phyloP scores from a whole-genome alignment of 2,888 invertebrate genomes.

The Epistrophe grossulariae region DNA sequence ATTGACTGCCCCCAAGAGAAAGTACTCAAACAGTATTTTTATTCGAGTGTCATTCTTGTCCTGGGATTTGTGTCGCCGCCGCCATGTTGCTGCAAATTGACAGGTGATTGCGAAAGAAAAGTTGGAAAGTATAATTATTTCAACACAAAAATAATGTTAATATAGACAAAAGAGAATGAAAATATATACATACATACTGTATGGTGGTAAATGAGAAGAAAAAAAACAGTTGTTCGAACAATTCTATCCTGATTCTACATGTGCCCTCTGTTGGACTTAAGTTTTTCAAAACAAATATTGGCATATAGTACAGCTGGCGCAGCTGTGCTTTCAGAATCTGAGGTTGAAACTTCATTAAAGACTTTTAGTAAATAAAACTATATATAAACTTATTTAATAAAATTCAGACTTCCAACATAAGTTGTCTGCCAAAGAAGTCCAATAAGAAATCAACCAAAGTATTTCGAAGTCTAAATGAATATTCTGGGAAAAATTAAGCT shows the following conservation, averaged over 20 bases:
- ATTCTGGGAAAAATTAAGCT: neutral
- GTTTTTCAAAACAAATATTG: no score
- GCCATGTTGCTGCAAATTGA: slow-evolving; percentile 14
- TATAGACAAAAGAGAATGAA: neutral
- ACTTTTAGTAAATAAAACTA: neutral
- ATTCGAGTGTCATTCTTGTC: slow-evolving; percentile 3
- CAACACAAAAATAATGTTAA: neutral
- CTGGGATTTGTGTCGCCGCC: slow-evolving; percentile 3
- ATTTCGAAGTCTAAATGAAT: neutral
- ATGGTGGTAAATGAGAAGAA: neutral
- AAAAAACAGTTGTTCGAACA: neutral
- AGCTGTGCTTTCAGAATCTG: no score
- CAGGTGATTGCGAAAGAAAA: slow-evolving; percentile 9
- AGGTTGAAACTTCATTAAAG: neutral
- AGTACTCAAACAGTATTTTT: slow-evolving; percentile 14
- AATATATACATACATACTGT: neutral
- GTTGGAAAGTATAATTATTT: neutral
- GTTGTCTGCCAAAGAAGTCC: neutral
- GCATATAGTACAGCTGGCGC: no score
- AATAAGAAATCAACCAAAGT: neutral
- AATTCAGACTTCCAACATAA: neutral
- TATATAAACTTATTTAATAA: neutral
- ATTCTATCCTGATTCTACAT: neutral
- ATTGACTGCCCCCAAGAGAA: slow-evolving; percentile 17
- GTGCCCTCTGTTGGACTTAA: neutral